These are phyloP conservation scores for Diplogasteroides magnus DNA, from an alignment of 1,140 invertebrate species.

Conservation along the genomic window DNA sequence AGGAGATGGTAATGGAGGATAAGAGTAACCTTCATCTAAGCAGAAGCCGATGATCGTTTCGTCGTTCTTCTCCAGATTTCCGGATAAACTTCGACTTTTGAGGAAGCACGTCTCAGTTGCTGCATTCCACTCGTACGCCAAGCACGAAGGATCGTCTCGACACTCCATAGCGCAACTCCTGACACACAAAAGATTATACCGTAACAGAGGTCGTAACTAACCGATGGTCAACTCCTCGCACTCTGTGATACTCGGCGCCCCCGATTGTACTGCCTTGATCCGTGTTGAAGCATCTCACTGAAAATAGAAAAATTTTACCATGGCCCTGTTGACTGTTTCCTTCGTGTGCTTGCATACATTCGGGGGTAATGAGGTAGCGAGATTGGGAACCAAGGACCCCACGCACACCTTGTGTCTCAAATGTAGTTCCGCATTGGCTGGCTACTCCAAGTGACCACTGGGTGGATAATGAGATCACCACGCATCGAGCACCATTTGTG, in stretches of 20 bases:
- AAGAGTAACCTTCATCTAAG: conserved; percentile 1
- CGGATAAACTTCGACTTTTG: background rate
- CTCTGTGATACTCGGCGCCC: background rate
- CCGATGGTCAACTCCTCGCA: background rate
- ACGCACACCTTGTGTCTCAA: too few species aligned
- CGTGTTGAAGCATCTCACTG: background rate
- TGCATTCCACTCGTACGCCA: background rate
- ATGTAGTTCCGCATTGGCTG: too few species aligned
- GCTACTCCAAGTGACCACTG: too few species aligned
- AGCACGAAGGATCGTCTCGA: background rate
- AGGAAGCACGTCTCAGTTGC: background rate
- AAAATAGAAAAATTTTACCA: too few species aligned
- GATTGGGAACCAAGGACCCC: too few species aligned
- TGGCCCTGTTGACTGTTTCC: too few species aligned
- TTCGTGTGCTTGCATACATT: too few species aligned
- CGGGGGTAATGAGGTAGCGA: too few species aligned
- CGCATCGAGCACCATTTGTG: too few species aligned
- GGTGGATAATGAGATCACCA: too few species aligned
- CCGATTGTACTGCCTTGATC: background rate
- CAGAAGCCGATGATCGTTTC: background rate
- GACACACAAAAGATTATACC: background rate
- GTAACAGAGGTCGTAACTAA: background rate
- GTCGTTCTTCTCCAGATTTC: background rate
- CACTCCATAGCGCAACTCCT: background rate
- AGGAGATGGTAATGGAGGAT: too few species aligned